Evolutionary conservation across 2,888 invertebrate genomes (phyloP), one percentile per base, ranked within the genome.

Genomic region (Pandemis cinnamomeana): DNA sequence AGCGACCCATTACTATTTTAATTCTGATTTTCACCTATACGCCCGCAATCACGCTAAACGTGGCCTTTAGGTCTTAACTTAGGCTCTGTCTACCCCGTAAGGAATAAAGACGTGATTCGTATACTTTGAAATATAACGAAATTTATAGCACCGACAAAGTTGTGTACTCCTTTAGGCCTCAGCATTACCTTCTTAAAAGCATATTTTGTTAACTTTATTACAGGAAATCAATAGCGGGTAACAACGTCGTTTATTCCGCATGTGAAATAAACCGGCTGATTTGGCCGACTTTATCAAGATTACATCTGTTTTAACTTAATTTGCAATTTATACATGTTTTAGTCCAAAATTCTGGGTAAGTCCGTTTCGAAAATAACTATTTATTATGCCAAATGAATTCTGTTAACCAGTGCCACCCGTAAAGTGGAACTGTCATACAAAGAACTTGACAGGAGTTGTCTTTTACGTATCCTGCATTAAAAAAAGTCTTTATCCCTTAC

Each of bases 301-400:
- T 41, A 73, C 69, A 73, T 66, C 73, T 73, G 58, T 70, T 74
- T 61, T 62, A 74, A 61, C 36, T 74, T 74, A 74, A 74, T 74
- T 67, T 74, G 71, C 70, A 74, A 67, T 74, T 66, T 74, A 74
- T 71, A 67, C 61, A 67, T 71, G 67, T 74, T 74, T 71, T 71
- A 71, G 46, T 60, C 73, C 58, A 20, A 46, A 63, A 66, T 60
- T 60, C 51, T 64, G 68, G 66, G 69, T 60, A 60, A 69, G 64
- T 70, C 27, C 66, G 46, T 74, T 62, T 62, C 67, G 61, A 51
- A 71, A 67, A 62, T 60, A 61, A 70, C 44, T 64, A 60, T 70
- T 69, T 70, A 73, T 64, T 64, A 42, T 48, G 15, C 42, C 51
- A 53, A 73, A 66, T 64, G 58, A 69, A 61, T 44, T 51, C 58